A percentile compares a stretch with the other conserved stretches of the same genome.
phyloP scores from a whole-genome alignment of 1,140 invertebrate genomes.

The Macrosteles quadrilineatus region DNA sequence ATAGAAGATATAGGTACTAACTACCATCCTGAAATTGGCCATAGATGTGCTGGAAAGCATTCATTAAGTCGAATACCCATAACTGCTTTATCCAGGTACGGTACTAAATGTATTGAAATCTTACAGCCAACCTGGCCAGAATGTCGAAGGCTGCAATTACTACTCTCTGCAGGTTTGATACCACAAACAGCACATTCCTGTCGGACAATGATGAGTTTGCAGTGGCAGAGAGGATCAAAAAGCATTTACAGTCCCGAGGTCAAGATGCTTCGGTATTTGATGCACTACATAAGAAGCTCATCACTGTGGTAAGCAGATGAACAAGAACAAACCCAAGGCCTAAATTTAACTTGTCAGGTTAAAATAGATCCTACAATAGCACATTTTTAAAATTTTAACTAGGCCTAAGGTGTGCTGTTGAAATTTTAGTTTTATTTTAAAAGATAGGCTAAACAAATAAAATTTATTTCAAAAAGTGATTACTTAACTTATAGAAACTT shows the following conservation, averaged over 20 bases:
- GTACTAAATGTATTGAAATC: no score
- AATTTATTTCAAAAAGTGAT: not conserved
- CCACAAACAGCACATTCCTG: not conserved
- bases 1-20: no score
- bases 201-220: constrained; percentile 19
- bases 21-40: no score
- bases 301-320: not conserved
- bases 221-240: not conserved
- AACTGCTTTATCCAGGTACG: no score
- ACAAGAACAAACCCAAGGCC: not conserved
- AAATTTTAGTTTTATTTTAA: not conserved
- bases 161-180: no score
- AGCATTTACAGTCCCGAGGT: not conserved
- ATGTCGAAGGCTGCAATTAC: no score
- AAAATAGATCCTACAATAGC: not conserved
- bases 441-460: not conserved
- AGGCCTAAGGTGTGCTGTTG: not conserved
- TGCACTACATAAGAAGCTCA: not conserved
- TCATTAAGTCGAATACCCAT: no score
- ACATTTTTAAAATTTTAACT: not conserved
- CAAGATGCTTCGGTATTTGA: not conserved
- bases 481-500: not conserved
- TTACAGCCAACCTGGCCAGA: no score
- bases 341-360: not conserved
- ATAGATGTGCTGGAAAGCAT: no score